Conservation (phyloP, 2,888 invertebrate species). For the Nemotelus pantherinus region DNA sequence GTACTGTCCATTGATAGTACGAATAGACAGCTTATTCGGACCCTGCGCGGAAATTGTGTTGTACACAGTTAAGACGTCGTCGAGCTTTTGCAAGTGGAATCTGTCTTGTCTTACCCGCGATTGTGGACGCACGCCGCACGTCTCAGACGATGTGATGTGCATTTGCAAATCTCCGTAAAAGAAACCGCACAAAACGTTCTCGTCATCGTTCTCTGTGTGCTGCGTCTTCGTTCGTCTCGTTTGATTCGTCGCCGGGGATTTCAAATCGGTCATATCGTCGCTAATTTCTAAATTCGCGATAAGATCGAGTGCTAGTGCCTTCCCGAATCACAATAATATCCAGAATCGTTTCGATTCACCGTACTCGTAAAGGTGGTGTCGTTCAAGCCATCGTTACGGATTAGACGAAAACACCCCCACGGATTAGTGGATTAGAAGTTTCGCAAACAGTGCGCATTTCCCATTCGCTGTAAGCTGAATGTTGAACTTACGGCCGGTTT, state of each 20-base stretch:
- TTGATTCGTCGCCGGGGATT: constrained; percentile 17
- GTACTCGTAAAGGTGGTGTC: neutral
- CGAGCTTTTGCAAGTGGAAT: constrained; percentile 36
- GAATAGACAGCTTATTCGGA: neutral
- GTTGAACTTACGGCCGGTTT: too few relatives aligned
- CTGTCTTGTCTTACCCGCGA: constrained; percentile 6
- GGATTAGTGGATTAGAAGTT: constrained; percentile 11
- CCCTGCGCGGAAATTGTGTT: neutral
- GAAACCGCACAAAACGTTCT: constrained; percentile 31
- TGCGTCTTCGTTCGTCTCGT: neutral
- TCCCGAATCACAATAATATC: neutral
- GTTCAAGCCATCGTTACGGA: constrained; percentile 16
- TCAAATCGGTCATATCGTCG: constrained; percentile 11
- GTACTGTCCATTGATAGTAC: neutral
- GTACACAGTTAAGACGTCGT: neutral
- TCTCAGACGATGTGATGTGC: constrained; percentile 2
- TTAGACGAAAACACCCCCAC: constrained; percentile 27
- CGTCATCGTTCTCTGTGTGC: neutral
- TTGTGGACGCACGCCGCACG: neutral
- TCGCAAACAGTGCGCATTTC: neutral
- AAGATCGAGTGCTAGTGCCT: constrained; percentile 34
- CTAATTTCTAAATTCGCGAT: constrained; percentile 19
- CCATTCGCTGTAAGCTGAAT: neutral
- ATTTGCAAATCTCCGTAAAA: neutral
- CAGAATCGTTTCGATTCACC: neutral